Conservation (phyloP, 2,797 vertebrate genomes). For the Sylvilagus floridanus region DNA sequence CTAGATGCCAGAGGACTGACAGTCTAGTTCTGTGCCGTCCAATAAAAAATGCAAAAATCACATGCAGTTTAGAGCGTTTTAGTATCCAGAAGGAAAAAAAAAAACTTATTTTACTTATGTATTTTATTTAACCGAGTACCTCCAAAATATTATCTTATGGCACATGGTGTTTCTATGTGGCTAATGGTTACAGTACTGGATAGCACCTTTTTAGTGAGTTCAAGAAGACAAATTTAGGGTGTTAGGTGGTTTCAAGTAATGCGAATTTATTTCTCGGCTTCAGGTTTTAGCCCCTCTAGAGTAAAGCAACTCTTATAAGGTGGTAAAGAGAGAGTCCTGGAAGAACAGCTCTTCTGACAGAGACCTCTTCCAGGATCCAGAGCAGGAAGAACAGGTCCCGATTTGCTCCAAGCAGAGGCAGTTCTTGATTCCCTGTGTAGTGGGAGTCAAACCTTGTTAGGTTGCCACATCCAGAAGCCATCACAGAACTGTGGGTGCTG, state of each 20-base stretch:
- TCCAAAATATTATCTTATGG: neutral
- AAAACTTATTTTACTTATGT: neutral
- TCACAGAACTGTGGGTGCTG: neutral
- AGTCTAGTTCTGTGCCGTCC: neutral
- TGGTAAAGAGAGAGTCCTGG: neutral
- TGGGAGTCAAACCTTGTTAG: neutral
- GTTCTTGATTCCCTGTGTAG: neutral
- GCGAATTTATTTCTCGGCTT: neutral
- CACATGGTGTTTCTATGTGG: neutral
- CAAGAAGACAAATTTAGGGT: neutral
- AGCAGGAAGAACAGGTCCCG: neutral
- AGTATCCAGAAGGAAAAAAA: neutral
- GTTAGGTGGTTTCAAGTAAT: neutral
- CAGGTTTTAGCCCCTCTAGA: neutral
- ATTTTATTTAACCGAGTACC: neutral
- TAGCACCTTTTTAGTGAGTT: neutral
- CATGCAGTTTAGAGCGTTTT: neutral
- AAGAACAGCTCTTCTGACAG: neutral
- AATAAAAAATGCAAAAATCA: neutral
- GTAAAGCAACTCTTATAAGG: neutral
- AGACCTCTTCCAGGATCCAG: neutral
- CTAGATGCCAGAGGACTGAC: neutral
- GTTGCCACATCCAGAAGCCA: neutral
- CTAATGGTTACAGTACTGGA: neutral
- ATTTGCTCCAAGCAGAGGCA: neutral